Evolutionary conservation across 2,888 invertebrate genomes (phyloP).

Genomic region (Deroplatys truncata): DNA sequence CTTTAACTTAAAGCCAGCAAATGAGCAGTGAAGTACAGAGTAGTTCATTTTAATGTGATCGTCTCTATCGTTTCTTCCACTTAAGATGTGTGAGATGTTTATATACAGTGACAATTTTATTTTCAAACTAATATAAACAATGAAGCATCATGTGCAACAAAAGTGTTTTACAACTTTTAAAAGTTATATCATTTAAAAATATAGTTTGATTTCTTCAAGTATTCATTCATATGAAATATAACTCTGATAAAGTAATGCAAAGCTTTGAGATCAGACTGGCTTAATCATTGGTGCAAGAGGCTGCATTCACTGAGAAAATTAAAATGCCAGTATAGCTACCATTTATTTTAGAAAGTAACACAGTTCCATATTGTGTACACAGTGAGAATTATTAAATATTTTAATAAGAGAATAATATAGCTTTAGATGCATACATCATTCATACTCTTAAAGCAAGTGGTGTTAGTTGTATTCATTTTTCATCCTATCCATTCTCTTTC

Average conservation of each 20-base stretch:
- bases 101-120: background rate
- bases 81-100: background rate
- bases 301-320: background rate
- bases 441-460: background rate
- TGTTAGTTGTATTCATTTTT: background rate
- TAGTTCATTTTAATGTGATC: too few relatives aligned
- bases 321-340: background rate
- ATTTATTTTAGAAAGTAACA: background rate
- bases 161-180: background rate
- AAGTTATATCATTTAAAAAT: background rate
- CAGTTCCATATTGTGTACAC: background rate
- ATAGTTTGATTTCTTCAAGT: background rate
- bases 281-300: background rate
- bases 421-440: background rate
- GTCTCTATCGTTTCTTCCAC: background rate
- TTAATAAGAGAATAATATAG: background rate
- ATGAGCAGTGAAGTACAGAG: background rate
- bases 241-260: background rate
- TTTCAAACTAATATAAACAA: background rate
- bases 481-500: background rate
- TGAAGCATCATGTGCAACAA: background rate
- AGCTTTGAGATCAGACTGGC: background rate
- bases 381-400: background rate
- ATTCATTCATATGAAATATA: background rate
- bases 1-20: conserved; percentile 32